Evolutionary conservation across 2,113 vertebrate genomes (phyloP).

Genomic region (Heteronetta atricapilla): DNA sequence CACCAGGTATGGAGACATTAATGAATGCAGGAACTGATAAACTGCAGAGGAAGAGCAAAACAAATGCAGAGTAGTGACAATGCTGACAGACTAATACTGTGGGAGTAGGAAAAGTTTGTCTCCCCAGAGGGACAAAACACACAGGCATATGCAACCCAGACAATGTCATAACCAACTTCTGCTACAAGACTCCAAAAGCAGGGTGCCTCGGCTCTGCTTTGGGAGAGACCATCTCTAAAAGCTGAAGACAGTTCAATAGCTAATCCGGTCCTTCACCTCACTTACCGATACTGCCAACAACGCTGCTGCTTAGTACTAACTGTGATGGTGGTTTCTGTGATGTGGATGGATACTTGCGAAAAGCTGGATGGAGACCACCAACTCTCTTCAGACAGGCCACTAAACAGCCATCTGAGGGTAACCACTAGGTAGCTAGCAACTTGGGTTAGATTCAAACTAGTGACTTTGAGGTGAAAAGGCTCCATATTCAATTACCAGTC

Average conservation of each 20-base stretch:
- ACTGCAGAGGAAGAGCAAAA: background rate
- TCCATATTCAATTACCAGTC: slow-evolving; percentile 60
- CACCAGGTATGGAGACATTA: fast-evolving
- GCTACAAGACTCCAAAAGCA: background rate
- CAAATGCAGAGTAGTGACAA: fast-evolving
- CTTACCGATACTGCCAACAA: slow-evolving; percentile 15
- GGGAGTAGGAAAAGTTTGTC: background rate
- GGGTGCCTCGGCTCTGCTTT: background rate
- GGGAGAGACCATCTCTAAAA: slow-evolving; percentile 26
- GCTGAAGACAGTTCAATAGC: background rate
- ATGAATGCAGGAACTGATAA: fast-evolving
- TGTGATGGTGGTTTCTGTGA: slow-evolving; percentile 44
- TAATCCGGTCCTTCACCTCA: background rate
- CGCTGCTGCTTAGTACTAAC: slow-evolving; percentile 36
- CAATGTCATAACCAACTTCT: background rate
- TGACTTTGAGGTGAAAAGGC: slow-evolving; percentile 66
- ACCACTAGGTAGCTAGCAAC: slow-evolving; percentile 57
- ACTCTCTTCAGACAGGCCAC: slow-evolving; percentile 70
- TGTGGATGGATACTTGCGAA: slow-evolving; percentile 46
- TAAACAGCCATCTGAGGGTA: slow-evolving; percentile 67
- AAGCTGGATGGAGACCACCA: slow-evolving; percentile 66
- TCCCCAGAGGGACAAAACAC: background rate
- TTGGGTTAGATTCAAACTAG: slow-evolving; percentile 26
- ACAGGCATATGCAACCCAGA: background rate
- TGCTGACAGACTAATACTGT: fast-evolving